A percentile compares a stretch with the other conserved stretches of the same genome.
Conservation (phyloP, 1,140 invertebrate genomes). For the Galleria mellonella region DNA sequence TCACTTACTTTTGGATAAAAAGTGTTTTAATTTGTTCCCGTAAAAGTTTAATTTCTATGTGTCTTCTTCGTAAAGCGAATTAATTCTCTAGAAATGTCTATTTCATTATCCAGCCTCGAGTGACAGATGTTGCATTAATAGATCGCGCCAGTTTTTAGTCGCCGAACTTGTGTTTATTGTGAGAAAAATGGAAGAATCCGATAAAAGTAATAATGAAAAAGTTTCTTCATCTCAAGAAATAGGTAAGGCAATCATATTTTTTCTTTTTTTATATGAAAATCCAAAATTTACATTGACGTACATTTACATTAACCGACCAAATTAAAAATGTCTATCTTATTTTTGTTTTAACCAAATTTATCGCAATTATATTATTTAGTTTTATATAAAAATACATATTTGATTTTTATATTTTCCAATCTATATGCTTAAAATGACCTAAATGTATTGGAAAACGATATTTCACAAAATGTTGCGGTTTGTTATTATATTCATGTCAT, state of each 20-base stretch:
- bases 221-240: slow-evolving; percentile 13
- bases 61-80: slow-evolving; percentile 6
- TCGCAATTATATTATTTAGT: no score
- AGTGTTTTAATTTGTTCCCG: no score
- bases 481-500: no score
- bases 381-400: no score
- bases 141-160: slow-evolving; percentile 50
- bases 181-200: slow-evolving; percentile 39
- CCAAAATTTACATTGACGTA: slow-evolving; percentile 13
- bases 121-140: slow-evolving; percentile 54
- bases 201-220: slow-evolving; percentile 21
- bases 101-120: slow-evolving; percentile 23
- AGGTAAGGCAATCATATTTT: slow-evolving; percentile 10
- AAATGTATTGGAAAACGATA: no score
- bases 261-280: not conserved
- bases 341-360: not conserved
- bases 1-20: no score
- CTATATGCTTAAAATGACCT: no score
- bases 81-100: slow-evolving; percentile 26
- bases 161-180: slow-evolving; percentile 19
- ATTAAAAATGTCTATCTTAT: slow-evolving; percentile 6
- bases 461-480: no score
- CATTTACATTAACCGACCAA: slow-evolving; percentile 30
- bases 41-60: no score
- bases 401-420: no score